Evolutionary conservation across 2,888 invertebrate species (phyloP).

Genomic region (Bibio marci): DNA sequence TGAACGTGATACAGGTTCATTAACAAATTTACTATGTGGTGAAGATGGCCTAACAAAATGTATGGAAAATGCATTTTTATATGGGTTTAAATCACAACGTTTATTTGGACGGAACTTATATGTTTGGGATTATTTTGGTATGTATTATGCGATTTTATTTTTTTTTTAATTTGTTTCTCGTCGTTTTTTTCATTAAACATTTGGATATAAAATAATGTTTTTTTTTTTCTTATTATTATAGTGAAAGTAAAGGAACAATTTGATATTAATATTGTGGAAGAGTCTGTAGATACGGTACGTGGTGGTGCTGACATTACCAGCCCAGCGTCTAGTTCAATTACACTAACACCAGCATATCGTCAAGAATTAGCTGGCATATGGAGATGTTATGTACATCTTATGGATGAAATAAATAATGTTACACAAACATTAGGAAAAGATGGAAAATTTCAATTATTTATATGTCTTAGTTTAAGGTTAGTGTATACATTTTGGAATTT

Average conservation of each 20-base stretch:
- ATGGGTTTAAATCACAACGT: slow-evolving; percentile 83
- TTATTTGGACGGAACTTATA: slow-evolving; percentile 89
- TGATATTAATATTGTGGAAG: slow-evolving; percentile 51
- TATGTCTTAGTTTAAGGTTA: slow-evolving; percentile 84
- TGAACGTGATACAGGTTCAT: slow-evolving; percentile 57
- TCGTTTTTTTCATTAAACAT: too few species aligned
- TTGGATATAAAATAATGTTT: too few species aligned
- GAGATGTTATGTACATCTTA: slow-evolving; percentile 74
- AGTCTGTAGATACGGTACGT: slow-evolving; percentile 24
- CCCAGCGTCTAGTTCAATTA: slow-evolving; percentile 27
- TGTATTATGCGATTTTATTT: slow-evolving; percentile 18
- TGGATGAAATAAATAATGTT: slow-evolving; percentile 73
- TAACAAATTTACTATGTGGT: slow-evolving; percentile 87
- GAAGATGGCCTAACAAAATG: slow-evolving; percentile 88
- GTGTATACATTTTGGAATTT: slow-evolving; percentile 7
- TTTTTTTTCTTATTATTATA: too few species aligned
- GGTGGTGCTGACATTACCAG: slow-evolving; percentile 13
- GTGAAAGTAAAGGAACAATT: slow-evolving; percentile 53
- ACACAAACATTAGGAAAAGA: slow-evolving; percentile 76
- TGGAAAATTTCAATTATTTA: slow-evolving; percentile 93
- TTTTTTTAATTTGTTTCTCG: not conserved
- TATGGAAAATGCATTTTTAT: slow-evolving; percentile 87
- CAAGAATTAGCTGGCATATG: slow-evolving; percentile 54
- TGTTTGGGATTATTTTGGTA: slow-evolving; percentile 96
- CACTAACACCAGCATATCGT: slow-evolving; percentile 23